Conservation (phyloP, 2,888 invertebrate genomes). For the Leptopterna dolabrata region DNA sequence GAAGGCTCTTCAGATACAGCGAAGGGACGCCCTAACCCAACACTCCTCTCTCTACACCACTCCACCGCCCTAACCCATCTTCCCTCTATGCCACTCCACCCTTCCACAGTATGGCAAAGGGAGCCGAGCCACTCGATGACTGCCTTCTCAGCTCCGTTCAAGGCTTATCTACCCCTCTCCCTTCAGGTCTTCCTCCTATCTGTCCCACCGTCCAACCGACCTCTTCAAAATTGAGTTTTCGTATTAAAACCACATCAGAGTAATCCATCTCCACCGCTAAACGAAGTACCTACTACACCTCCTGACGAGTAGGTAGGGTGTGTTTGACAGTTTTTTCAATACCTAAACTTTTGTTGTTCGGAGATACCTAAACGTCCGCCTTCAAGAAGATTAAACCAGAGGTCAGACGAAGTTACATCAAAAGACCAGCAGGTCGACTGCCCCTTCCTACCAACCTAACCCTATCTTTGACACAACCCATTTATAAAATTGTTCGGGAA, state of each 20-base stretch:
- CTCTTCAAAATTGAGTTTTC: conserved; percentile 13
- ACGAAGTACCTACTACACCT: neutral
- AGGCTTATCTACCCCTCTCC: neutral
- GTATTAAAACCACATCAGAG: conserved; percentile 1
- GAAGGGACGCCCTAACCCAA: neutral
- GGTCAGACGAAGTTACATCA: too few species aligned
- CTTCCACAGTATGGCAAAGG: neutral
- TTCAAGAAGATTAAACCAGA: too few species aligned
- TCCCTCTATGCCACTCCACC: neutral
- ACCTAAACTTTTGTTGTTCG: too few species aligned
- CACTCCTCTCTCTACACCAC: neutral
- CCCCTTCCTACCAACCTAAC: too few species aligned
- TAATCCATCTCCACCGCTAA: neutral
- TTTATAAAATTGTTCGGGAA: too few species aligned
- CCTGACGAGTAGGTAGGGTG: too few species aligned
- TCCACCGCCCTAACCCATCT: neutral
- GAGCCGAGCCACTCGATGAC: conserved; percentile 19
- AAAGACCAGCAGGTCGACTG: too few species aligned
- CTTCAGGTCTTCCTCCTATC: neutral
- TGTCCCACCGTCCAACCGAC: neutral
- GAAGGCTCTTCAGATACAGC: neutral
- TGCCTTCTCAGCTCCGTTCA: conserved; percentile 35
- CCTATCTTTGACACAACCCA: too few species aligned
- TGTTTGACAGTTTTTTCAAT: too few species aligned
- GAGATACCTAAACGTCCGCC: too few species aligned